These are phyloP conservation scores for Holocentrus rufus DNA, from an alignment of 2,797 vertebrate genomes.

Conservation along the genomic window DNA sequence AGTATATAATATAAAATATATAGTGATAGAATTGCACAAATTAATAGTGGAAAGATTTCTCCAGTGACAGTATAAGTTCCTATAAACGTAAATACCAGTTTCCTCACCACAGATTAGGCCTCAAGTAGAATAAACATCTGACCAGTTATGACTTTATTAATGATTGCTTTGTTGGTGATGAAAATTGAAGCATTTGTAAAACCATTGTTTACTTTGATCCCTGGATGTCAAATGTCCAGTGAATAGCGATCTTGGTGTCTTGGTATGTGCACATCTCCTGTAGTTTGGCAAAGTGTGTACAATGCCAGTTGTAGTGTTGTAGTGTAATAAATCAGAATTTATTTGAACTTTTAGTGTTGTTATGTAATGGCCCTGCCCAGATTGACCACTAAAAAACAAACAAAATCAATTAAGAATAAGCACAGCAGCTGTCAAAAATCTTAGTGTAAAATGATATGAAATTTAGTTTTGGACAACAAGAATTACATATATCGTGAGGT, in stretches of 20 bases:
- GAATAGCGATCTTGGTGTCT: not conserved
- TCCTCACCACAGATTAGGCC: no score
- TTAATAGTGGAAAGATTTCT: no score
- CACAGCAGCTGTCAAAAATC: slow-evolving; percentile 22
- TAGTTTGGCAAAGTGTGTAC: not conserved
- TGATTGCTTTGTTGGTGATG: not conserved
- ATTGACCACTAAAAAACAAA: not conserved
- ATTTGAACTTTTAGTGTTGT: slow-evolving; percentile 7
- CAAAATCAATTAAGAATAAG: not conserved
- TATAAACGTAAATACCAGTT: not conserved
- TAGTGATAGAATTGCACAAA: not conserved
- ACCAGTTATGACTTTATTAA: no score
- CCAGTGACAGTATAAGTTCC: not conserved
- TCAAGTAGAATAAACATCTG: no score
- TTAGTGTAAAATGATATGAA: not conserved
- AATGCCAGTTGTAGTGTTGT: slow-evolving; percentile 7
- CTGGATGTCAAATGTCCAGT: not conserved
- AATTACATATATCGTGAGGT: not conserved
- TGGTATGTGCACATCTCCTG: not conserved
- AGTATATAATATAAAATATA: slow-evolving; percentile 6
- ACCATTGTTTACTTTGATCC: slow-evolving; percentile 8
- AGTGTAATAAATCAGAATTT: not conserved
- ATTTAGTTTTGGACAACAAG: slow-evolving; percentile 12
- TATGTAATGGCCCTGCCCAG: not conserved
- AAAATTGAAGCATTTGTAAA: slow-evolving; percentile 15